Conservation (phyloP, 1,140 invertebrate species). For the Euwallacea similis region DNA sequence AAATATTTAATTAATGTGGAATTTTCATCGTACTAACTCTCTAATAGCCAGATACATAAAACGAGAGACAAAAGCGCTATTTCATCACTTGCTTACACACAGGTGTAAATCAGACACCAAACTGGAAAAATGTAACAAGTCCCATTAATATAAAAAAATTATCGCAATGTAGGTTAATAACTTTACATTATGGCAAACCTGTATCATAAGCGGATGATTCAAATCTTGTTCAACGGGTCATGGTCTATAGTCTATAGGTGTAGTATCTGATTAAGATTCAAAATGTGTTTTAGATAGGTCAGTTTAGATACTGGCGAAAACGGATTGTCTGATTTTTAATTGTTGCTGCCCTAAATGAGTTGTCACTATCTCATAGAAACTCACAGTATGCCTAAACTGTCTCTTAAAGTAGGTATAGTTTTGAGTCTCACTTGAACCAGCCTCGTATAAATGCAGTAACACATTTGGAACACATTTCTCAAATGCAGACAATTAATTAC, state of each 20-base stretch:
- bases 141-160: neutral
- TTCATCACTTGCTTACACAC: too few relatives aligned
- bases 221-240: constrained; percentile 18
- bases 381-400: too few relatives aligned
- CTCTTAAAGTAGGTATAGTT: too few relatives aligned
- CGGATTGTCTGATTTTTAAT: neutral
- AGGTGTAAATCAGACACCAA: neutral
- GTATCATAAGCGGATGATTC: constrained; percentile 8
- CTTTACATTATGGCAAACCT: constrained; percentile 25
- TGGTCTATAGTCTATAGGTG: constrained; percentile 4
- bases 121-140: constrained; percentile 9
- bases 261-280: neutral
- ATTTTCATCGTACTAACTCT: constrained; percentile 4
- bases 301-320: neutral
- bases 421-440: neutral
- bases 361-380: too few relatives aligned
- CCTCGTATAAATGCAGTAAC: too few relatives aligned
- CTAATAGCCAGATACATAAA: constrained; percentile 5
- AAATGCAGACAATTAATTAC: too few relatives aligned
- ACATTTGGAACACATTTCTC: too few relatives aligned
- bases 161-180: constrained; percentile 42
- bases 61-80: too few relatives aligned
- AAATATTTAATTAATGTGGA: constrained; percentile 22
- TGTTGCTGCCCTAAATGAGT: too few relatives aligned
- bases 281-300: neutral